A percentile compares a stretch with the other conserved stretches of the same genome.
Evolutionary conservation across 1,140 invertebrate species (phyloP).

Genomic region (Drosophila athabasca): DNA sequence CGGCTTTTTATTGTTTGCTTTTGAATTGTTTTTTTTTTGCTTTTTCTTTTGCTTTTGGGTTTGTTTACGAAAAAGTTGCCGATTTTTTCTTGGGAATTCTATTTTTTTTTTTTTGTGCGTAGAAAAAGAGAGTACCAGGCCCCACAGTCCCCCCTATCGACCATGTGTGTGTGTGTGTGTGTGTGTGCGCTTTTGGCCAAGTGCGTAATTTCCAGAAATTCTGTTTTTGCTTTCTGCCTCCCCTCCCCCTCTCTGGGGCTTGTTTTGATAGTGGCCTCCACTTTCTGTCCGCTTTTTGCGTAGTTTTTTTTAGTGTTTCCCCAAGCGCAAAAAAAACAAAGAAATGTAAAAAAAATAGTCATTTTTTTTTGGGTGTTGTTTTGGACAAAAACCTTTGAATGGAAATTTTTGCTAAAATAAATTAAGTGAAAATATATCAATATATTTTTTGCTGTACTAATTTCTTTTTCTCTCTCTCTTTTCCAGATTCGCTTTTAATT

Average conservation of each 20-base stretch:
- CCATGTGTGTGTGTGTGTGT: conserved; percentile 8
- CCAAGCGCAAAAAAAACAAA: conserved; percentile 11
- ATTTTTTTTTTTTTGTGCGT: conserved; percentile 37
- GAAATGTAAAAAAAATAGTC: background rate
- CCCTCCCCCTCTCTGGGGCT: background rate
- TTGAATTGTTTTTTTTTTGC: conserved; percentile 50
- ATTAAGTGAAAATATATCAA: conserved; percentile 28
- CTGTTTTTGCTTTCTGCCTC: conserved; percentile 48
- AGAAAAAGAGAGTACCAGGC: conserved; percentile 49
- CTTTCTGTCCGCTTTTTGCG: conserved; percentile 54
- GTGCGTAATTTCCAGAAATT: conserved; percentile 70
- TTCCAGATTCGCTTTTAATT: conserved; percentile 75
- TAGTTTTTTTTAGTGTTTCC: conserved; percentile 46
- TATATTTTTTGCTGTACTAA: conserved; percentile 6
- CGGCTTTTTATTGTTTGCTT: conserved; percentile 78
- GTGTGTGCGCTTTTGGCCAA: conserved; percentile 26
- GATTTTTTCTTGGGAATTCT: conserved; percentile 61
- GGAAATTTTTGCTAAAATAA: conserved; percentile 38
- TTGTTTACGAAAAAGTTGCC: conserved; percentile 70
- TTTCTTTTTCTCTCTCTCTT: background rate
- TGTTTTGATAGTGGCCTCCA: conserved; percentile 52
- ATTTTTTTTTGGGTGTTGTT: conserved; percentile 8
- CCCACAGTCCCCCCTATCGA: conserved; percentile 1
- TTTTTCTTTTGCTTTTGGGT: conserved; percentile 39
- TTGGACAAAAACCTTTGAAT: conserved; percentile 24